A percentile compares a stretch with the other conserved stretches of the same genome.
phyloP scores from a whole-genome alignment of 1,140 invertebrate species.

The Meloidogyne hapla region DNA sequence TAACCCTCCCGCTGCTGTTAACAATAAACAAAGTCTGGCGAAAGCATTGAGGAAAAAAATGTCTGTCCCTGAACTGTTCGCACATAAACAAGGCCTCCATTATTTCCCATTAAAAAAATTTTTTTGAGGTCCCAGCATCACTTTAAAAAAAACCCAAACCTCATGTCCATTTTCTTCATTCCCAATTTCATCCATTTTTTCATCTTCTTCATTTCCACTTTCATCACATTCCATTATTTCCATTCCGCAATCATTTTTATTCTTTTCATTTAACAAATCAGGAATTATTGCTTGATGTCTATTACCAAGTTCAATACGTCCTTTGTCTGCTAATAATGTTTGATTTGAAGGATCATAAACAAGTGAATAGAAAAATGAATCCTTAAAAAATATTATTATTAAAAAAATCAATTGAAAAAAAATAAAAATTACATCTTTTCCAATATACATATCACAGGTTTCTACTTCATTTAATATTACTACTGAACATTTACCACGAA shows the following conservation, averaged over 20 bases:
- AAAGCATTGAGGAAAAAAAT: no score
- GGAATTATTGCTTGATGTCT: conserved; percentile 79
- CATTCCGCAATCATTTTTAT: conserved; percentile 38
- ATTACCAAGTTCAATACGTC: conserved; percentile 87
- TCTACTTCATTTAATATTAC: conserved; percentile 97
- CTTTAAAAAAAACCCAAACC: background rate
- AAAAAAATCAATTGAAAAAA: background rate
- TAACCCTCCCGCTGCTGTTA: no score
- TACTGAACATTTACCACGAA: conserved; percentile 96
- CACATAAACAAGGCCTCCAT: no score
- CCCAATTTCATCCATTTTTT: conserved; percentile 12
- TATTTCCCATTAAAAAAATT: no score
- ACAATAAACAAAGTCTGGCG: no score
- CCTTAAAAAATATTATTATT: conserved; percentile 64
- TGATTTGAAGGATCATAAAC: conserved; percentile 98
- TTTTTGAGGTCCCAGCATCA: no score
- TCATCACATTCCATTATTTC: conserved; percentile 33
- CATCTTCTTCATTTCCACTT: conserved; percentile 41
- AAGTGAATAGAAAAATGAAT: conserved; percentile 98
- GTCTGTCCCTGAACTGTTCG: no score
- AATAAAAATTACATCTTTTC: conserved; percentile 70
- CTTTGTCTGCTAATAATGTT: conserved; percentile 95
- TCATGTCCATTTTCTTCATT: background rate
- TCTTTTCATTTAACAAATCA: conserved; percentile 30
- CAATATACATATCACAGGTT: conserved; percentile 87